These are phyloP conservation scores for Orchesella flavescens DNA, from an alignment of 2,888 invertebrate species.

Conservation along the genomic window DNA sequence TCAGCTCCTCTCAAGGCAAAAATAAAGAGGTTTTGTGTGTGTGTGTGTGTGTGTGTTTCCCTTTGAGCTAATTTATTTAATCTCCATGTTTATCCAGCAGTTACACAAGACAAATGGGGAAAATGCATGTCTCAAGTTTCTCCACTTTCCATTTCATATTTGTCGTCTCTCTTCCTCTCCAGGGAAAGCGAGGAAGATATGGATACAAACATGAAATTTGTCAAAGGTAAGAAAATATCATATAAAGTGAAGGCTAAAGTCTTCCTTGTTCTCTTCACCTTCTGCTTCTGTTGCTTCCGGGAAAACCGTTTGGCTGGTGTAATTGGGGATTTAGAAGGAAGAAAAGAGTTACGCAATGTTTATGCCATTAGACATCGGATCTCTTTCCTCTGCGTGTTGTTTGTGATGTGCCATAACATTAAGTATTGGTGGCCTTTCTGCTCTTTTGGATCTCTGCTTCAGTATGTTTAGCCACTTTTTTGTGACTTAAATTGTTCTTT, in stretches of 20 bases:
- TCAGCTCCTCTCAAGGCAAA: neutral
- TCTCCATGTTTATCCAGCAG: slow-evolving; percentile 47
- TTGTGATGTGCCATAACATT: slow-evolving; percentile 39
- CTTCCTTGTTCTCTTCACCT: neutral
- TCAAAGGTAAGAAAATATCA: slow-evolving; percentile 31
- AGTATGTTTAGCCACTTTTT: slow-evolving; percentile 41
- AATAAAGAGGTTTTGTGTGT: neutral
- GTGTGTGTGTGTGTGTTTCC: no score
- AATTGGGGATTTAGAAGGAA: slow-evolving; percentile 36
- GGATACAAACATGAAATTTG: slow-evolving; percentile 22
- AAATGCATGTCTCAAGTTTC: neutral
- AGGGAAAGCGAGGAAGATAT: slow-evolving; percentile 14
- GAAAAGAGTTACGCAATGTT: slow-evolving; percentile 45
- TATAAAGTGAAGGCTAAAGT: neutral
- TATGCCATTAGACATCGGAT: slow-evolving; percentile 6
- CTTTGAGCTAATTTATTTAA: slow-evolving; percentile 49
- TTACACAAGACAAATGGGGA: slow-evolving; percentile 39
- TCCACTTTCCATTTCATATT: neutral
- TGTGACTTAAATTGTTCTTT: slow-evolving; percentile 52
- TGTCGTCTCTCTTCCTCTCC: slow-evolving; percentile 12
- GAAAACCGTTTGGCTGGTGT: slow-evolving; percentile 8
- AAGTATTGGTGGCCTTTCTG: slow-evolving; percentile 16
- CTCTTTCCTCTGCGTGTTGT: neutral
- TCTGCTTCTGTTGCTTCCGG: neutral
- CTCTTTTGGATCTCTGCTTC: neutral